Base-by-base conservation (phyloP, 2,113 vertebrate genomes). In the Melanerpes aurifrons region DNA sequence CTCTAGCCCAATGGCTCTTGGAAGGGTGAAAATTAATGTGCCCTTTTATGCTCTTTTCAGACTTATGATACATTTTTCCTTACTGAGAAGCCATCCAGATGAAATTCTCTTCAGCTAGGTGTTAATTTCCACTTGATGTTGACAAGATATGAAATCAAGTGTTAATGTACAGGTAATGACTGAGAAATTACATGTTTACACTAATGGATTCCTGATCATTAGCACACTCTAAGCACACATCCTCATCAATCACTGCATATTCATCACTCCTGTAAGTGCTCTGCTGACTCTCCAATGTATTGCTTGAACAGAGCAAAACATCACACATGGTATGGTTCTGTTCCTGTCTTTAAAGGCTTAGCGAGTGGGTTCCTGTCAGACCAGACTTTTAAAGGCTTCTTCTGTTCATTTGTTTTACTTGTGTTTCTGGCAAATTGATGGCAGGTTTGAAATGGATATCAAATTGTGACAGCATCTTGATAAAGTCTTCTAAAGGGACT, bases 161-260 rank as follows among this genome's bases (percentile, higher is more conserved):
- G 74, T 87, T 89, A 92, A 82, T 53, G 57, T 43, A 32, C 56
- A 92, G 78, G 81, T 93, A 94, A 90, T 89, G 86, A 66, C 14
- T 84, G 63, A 72, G 82, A 76, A 95, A 94, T 95, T 84, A 47
- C n/a, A 48, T 92, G 78, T 93, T 95, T 96, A 89, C 77, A 76
- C 56, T 57, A 24, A 48, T 85, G 74, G 67, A 67, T 86, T 90
- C 77, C 67, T 86, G 62, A 54, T 94, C 90, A 86, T 92, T 93
- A 93, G 54, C 32, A 45, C 73, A 25, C 48, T 71, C 54, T 45
- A 43, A 86, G 83, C 59, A 78, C 88, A 81, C 58, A 71, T 72
- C 62, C 86, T 88, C 80, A 64, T 86, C 83, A 77, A 45, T 86
- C 73, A 83, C 67, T 81, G 73, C 22, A 22, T 18, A 64, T 64